Evolutionary conservation across 2,113 vertebrate species (phyloP).

Genomic region (Pachycephala philippinensis): DNA sequence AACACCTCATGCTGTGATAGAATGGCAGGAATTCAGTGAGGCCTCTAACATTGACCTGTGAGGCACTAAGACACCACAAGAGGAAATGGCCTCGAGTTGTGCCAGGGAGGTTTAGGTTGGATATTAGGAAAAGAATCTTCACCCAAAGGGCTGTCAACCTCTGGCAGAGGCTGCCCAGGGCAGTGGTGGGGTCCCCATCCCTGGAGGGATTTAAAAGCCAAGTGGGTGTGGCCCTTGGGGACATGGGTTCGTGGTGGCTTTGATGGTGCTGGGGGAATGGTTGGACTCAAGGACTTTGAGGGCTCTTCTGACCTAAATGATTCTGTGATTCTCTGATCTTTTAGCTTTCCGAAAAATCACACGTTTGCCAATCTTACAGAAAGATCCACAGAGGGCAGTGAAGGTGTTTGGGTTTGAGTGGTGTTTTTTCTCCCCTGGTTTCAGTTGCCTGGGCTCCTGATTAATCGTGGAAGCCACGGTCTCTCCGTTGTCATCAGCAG

Average conservation of each 20-base stretch:
- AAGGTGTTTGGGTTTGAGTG: slow-evolving; percentile 18
- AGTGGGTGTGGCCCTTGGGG: background rate
- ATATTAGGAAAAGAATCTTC: background rate
- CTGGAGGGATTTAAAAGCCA: background rate
- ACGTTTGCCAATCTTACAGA: background rate
- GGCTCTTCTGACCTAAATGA: background rate
- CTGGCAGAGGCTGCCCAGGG: background rate
- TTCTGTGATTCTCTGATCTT: background rate
- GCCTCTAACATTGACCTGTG: background rate
- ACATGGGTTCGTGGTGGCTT: background rate
- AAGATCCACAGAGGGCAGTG: background rate
- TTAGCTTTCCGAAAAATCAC: background rate
- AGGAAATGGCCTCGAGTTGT: background rate
- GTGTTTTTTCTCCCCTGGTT: background rate
- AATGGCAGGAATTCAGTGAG: background rate
- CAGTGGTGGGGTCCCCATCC: background rate
- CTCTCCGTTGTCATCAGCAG: background rate
- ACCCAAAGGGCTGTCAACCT: background rate
- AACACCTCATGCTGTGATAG: background rate
- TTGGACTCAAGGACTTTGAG: background rate
- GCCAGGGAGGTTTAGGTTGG: background rate
- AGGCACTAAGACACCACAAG: background rate
- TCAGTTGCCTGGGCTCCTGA: slow-evolving; percentile 16
- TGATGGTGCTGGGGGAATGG: background rate
- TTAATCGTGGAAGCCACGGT: background rate